Conservation (phyloP, 2,797 vertebrate species). For the Smutsia gigantea region DNA sequence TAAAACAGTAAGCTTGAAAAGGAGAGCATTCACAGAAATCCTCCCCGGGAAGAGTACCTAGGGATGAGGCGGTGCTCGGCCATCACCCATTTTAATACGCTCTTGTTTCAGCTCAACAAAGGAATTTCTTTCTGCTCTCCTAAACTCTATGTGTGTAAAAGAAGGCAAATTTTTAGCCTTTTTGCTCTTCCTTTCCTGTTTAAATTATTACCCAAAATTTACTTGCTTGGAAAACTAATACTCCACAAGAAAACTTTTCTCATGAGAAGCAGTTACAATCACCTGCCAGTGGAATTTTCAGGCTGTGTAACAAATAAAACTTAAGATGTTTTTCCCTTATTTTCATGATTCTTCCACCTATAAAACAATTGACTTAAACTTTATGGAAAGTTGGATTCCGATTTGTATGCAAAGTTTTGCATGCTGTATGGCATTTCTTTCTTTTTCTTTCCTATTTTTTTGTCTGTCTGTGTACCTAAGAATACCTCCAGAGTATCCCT, state of each 20-base stretch:
- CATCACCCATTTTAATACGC: background rate
- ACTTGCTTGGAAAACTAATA: conserved; percentile 41
- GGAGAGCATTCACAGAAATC: background rate
- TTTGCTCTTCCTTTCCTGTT: background rate
- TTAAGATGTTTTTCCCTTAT: background rate
- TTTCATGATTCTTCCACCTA: background rate
- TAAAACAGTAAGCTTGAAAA: background rate
- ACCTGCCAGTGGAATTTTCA: conserved; percentile 18
- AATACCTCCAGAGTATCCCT: background rate
- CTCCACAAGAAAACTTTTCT: background rate
- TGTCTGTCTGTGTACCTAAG: background rate
- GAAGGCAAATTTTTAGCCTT: background rate
- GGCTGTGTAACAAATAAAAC: background rate
- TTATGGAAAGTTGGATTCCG: background rate
- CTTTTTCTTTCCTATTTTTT: background rate
- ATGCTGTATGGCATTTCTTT: background rate
- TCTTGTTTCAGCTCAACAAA: conserved; percentile 21
- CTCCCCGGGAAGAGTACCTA: background rate
- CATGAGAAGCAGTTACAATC: background rate
- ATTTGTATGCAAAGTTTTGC: background rate
- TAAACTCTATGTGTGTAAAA: background rate
- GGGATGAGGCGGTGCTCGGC: background rate
- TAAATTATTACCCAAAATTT: conserved; percentile 44
- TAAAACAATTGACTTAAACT: background rate
- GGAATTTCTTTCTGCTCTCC: background rate